Percentiles rank a stretch among this genome's conserved stretches.
Evolutionary conservation across 2,797 vertebrate genomes (phyloP).

Genomic region (Morus bassanus): DNA sequence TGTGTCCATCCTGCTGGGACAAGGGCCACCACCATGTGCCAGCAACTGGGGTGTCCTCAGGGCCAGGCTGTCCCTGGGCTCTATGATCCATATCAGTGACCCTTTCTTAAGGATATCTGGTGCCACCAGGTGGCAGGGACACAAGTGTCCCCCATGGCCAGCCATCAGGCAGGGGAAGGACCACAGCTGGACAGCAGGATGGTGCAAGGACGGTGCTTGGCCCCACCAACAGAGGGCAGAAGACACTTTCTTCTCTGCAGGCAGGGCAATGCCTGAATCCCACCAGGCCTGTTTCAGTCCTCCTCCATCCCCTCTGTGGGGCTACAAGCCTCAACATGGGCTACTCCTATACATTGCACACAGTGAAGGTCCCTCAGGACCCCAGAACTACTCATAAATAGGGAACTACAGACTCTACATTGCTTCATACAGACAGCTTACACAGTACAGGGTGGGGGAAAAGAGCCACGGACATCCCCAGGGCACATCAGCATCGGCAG

Average conservation of each 20-base stretch:
- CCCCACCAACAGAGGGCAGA: background rate
- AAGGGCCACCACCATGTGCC: background rate
- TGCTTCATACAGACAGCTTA: background rate
- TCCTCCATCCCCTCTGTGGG: background rate
- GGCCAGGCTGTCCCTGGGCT: background rate
- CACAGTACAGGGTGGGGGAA: background rate
- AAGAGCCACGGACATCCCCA: background rate
- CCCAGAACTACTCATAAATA: conserved; percentile 58
- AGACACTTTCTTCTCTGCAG: background rate
- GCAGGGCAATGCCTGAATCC: background rate
- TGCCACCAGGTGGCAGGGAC: background rate
- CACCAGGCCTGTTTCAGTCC: background rate
- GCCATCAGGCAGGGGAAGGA: background rate
- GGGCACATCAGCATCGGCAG: background rate
- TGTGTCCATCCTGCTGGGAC: background rate
- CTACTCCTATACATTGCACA: conserved; percentile 63
- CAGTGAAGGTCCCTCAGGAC: conserved; percentile 3
- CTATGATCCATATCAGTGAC: accelerated
- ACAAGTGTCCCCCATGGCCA: background rate
- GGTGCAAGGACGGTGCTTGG: background rate
- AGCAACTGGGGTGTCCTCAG: background rate
- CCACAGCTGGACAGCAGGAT: background rate
- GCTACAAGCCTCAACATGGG: background rate
- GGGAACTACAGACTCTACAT: conserved; percentile 10
- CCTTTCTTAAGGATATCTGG: background rate